Base-by-base conservation (phyloP, 2,113 vertebrate species). In the Apodemus sylvaticus region DNA sequence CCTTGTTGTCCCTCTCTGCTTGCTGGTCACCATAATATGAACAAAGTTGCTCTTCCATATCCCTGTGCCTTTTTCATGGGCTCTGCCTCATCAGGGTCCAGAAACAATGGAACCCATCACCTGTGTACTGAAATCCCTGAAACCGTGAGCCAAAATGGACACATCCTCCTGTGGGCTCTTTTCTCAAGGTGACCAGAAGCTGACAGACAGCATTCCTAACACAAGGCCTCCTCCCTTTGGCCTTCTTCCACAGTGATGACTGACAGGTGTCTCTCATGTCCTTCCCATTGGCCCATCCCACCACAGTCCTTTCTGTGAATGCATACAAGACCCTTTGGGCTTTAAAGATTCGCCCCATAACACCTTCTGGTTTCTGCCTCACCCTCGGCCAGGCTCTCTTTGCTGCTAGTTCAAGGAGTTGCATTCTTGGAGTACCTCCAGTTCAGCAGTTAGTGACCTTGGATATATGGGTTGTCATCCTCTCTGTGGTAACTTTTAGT, bases 221-320 rank as follows among this genome's bases (percentile, higher is more conserved):
- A 1, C 4, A 2, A n/a, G 6, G 6, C 13, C 26, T 34, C 42
- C 39, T 70, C 29, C 31, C 79, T 83, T 16, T 3, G 29, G 7
- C 36, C 20, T 2, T 22, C 10, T 60, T 13, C 62, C 64, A 36
- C 51, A 66, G 2, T 1, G 31, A 45, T 51, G 48, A 2, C 68
- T 42, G 83, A 29, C 2, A 0, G 2, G 14, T 26, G 71, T 22
- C 11, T 5, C 60, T 39, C 1, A 1, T 1, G 20, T 34, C 14
- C 66, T 60, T 24, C 53, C 45, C 42, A 16, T 6, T 74, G 39
- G 10, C 39, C 39, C 71, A 24, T 39, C 31, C 31, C 66, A 36
- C 66, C 1, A 36, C 1, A 16, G 66, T 68, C 66, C 31, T 36
- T 68, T 36, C 66, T 36, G 5, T 36, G 66, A 13, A 68, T 68